Evolutionary conservation across 2,113 vertebrate genomes (phyloP), one percentile per base, ranked within the genome.

Genomic region (Cavia aperea): DNA sequence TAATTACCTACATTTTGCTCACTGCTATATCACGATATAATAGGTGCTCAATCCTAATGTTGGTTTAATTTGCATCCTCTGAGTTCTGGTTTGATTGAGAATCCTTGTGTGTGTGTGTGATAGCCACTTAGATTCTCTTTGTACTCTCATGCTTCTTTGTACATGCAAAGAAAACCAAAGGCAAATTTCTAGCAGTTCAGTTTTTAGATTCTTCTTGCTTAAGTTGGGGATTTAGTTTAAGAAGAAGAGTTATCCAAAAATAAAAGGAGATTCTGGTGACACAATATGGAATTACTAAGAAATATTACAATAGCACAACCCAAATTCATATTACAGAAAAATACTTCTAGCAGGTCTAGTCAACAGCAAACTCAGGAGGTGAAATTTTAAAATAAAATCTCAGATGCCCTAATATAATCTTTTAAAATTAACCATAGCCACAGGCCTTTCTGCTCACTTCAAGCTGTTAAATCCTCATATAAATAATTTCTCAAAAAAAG

Each of bases 401-500:
- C 79, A 93, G 77, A 72, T 68, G 62, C 26, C 43, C 9, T 87
- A 86, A 36, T n/a, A 83, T 33, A 86, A 65, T 51, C 65, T 60
- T 49, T 43, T 70, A 89, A 93, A 75, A 72, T n/a, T 54, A 36
- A 86, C 81, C 81, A 85, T 9, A 7, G 51, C 19, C 49, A 81
- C 18, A 72, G 36, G 33, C 5, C 49, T 78, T 33, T 9, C 72
- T 63, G n/a, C 31, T 73, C 18, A 87, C 33, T 66, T 24, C 39
- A 92, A 78, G 39, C 49, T 58, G 60, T 39, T 39, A 77, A 62
- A 84, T 90, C 33, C 75, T 70, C 73, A 86, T 58, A 54, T 29
- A 66, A 93, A 89, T 58, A 62, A 85, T 82, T 81, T 91, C 90
- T 85, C 62, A 88, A 77, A 66, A 92, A 51, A 51, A 54, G 11